phyloP scores from a whole-genome alignment of 2,797 vertebrate genomes.

The Chrosomus eos region DNA sequence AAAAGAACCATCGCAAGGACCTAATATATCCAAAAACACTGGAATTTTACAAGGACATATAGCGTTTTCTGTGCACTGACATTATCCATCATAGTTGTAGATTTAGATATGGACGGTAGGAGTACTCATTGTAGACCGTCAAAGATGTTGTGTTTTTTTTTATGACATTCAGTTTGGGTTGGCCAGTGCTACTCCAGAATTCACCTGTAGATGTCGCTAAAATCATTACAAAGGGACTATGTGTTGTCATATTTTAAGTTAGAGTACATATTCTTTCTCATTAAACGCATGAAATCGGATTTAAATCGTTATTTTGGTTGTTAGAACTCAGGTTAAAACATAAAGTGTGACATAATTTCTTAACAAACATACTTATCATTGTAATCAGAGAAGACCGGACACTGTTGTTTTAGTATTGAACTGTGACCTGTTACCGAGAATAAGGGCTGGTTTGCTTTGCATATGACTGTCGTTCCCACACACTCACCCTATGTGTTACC shows the following conservation, averaged over 20 bases:
- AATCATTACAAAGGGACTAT: background rate
- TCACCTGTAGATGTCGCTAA: constrained; percentile 29
- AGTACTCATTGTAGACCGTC: background rate
- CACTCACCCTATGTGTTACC: constrained; percentile 12
- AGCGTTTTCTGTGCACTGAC: background rate
- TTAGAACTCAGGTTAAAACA: background rate
- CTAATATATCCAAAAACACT: background rate
- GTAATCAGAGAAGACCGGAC: background rate
- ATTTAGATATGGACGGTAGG: background rate
- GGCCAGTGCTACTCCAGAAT: background rate
- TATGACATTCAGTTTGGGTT: background rate
- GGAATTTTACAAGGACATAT: background rate
- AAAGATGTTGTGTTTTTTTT: background rate
- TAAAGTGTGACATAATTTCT: background rate
- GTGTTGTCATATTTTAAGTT: background rate
- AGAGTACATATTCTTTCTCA: background rate
- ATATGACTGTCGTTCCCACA: constrained; percentile 19
- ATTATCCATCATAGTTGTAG: background rate
- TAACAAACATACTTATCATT: background rate
- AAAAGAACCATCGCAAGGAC: background rate
- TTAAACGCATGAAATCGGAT: background rate
- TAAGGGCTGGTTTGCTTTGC: constrained; percentile 37
- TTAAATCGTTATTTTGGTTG: background rate
- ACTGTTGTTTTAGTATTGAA: background rate
- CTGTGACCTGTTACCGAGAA: background rate